phyloP scores from a whole-genome alignment of 2,113 vertebrate species.

The Paraplagusia blochii region DNA sequence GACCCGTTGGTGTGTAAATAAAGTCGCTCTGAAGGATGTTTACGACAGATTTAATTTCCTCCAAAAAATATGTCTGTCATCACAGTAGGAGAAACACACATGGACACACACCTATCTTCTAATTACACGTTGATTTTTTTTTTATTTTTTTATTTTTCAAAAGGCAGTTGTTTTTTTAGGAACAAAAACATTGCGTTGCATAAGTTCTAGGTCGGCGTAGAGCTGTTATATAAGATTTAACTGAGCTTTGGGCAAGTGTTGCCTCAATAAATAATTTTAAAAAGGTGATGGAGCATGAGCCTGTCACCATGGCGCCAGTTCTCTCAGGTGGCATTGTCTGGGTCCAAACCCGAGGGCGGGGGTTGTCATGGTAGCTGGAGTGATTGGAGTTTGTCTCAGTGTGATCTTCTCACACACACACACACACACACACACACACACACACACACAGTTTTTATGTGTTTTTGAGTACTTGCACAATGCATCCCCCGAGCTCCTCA shows the following conservation, averaged over 20 bases:
- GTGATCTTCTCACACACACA: constrained; percentile 31
- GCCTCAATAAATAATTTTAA: constrained; percentile 12
- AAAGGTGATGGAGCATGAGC: constrained; percentile 27
- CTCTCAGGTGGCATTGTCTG: constrained; percentile 67
- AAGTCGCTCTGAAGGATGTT: background rate
- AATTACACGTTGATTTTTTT: too few species aligned
- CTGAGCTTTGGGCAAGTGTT: constrained; percentile 7
- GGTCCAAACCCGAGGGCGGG: constrained; percentile 54
- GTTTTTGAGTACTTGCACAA: too few species aligned
- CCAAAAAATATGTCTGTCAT: background rate
- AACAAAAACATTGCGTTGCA: too few species aligned
- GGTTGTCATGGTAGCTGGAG: constrained; percentile 67
- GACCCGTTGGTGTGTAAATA: background rate
- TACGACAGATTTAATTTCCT: background rate
- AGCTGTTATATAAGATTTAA: too few species aligned
- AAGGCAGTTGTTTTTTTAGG: too few species aligned
- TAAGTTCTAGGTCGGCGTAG: too few species aligned
- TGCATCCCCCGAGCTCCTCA: too few species aligned
- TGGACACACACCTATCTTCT: too few species aligned
- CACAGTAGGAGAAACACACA: too few species aligned
- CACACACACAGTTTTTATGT: background rate
- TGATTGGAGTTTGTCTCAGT: constrained; percentile 54
- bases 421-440: constrained; percentile 10
- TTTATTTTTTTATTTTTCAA: too few species aligned
- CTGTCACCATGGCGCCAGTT: constrained; percentile 52